Evolutionary conservation across 1,140 invertebrate genomes (phyloP), one percentile per base, ranked within the genome.

Genomic region (Lamellibrachia luymesi): DNA sequence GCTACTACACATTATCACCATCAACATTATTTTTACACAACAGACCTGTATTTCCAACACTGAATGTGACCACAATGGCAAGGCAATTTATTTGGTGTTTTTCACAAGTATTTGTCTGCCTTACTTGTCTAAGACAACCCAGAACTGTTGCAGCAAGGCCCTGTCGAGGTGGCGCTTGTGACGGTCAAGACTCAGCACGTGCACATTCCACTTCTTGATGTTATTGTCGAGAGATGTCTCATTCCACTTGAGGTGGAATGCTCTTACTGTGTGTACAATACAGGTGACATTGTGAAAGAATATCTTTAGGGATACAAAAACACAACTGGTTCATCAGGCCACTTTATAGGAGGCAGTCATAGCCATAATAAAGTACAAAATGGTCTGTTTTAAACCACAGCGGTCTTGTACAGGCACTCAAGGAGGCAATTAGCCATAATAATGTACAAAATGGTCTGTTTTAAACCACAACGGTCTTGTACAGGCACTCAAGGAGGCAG

Each of bases 221-320:
- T 99, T 99, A 10, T 97, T 96, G 96, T 99, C 99, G 94, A 99
- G 94, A 95, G 98, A 98, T 97, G 99, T 98, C 96, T 99, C 99
- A 95, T 99, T 98, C 96, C 98, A 99, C 97, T 99, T 99, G 94
- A 99, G 97, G 96, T 99, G 99, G 97, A 99, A 99, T 89, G 98
- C 99, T 96, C 98, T 98, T 95, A 99, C 98, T 99, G 96, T 8
- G 94, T 93, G 94, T 51, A 93, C 38, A 38, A 38, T 38, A 94
- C 38, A 17, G 64, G 25, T 22, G 13, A 80, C 52, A 80, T 17
- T 10, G 13, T 80, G 64, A 80, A 22, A 80, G 64, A 80, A 80
- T 22, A 17, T 80, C 25, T 38, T 38, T 38, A 1, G 38, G 38
- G 38, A 38, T 38, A 38, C 38, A 38, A 38, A 38, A 38, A 38